Evolutionary conservation across 2,113 vertebrate species (phyloP).

Genomic region (Circaetus gallicus): DNA sequence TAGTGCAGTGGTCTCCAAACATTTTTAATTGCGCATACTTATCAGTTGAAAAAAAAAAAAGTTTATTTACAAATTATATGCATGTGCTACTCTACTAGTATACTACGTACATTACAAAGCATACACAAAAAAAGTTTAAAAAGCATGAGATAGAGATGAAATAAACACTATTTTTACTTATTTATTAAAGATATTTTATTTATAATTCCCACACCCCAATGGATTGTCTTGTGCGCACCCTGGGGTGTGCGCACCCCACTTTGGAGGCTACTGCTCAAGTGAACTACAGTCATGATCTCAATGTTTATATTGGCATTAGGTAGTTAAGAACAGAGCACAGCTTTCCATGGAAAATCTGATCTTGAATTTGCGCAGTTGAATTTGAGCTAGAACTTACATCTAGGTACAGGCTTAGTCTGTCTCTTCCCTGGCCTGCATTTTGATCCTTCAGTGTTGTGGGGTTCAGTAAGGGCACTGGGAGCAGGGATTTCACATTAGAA

Average conservation of each 20-base stretch:
- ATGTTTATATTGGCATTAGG: background rate
- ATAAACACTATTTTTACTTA: background rate
- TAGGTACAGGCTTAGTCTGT: background rate
- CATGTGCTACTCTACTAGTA: background rate
- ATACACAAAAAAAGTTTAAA: background rate
- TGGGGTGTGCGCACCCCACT: background rate
- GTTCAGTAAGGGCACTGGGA: background rate
- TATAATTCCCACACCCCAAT: rapidly evolving
- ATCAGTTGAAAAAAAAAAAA: background rate
- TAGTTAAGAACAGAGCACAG: background rate
- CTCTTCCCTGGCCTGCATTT: background rate
- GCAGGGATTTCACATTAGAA: background rate
- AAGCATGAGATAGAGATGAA: background rate
- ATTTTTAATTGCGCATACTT: background rate
- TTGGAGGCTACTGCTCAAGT: background rate
- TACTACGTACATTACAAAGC: background rate
- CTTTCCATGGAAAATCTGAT: background rate
- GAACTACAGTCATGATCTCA: background rate
- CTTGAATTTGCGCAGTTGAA: background rate
- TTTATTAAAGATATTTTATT: background rate
- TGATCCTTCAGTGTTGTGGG: background rate
- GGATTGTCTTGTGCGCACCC: background rate
- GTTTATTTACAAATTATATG: background rate
- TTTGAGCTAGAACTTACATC: background rate
- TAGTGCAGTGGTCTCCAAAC: background rate